Base-by-base conservation (phyloP, 2,888 invertebrate genomes). In the Thymelicus acteon region DNA sequence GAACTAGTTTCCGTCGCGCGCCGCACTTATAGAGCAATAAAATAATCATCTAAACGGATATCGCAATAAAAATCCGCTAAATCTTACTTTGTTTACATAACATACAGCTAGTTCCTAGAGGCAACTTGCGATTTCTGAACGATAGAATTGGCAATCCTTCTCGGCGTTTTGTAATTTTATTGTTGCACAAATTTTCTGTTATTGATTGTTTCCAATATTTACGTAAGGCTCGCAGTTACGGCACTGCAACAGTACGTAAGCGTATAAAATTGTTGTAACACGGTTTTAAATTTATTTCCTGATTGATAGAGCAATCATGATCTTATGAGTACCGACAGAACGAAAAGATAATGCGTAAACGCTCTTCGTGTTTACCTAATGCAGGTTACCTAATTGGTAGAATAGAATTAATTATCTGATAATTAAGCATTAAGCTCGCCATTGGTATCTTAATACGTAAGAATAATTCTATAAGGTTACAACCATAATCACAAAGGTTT, bases 1-100 rank as follows among this genome's bases (percentile, higher is more conserved):
- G 83, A 66, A 66, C 66, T 66, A 70, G 80, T 77, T 84, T 82
- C 82, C 79, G 79, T 76, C 75, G 75, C 73, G 39, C 58, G 58
- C 58, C 24, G 31, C 57, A 5, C 57, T 31, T 31, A 40, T 40
- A 60, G 8, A 40, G 39, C 60, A 39, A 60, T 60, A 60, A 60
- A 39, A 40, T 15, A 15, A 31, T 47, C 13, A 31, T 62, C 24
- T 24, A 0, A 13, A 19, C 47, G 48, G 47, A 62, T 62, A 48
- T 48, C 19, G 47, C 31, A 62, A 62, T 44, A 62, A 48, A 62
- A 62, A 48, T 62, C 15, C n/a, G 62, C 24, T 62, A 48, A 40
- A 47, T 62, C 44, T 44, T 62, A n/a, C 48, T 19, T 44, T 62
- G 48, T 44, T 62, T 48, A 44, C 62, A 48, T 31, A 62, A 62